phyloP scores from a whole-genome alignment of 2,888 invertebrate species.

The Rotaria sp. region DNA sequence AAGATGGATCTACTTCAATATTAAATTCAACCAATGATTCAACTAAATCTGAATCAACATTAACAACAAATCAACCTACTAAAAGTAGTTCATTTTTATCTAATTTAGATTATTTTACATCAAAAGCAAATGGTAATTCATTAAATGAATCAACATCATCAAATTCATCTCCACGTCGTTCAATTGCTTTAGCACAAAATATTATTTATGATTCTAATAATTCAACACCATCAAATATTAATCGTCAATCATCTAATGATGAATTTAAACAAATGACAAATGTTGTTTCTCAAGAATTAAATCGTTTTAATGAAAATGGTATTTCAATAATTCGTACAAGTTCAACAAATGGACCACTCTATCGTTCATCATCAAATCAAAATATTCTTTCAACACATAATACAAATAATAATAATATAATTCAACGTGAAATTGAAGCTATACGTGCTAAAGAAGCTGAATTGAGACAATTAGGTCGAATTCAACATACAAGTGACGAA shows the following conservation, averaged over 20 bases:
- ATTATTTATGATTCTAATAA: not conserved
- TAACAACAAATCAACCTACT: not conserved
- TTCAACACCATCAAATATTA: not conserved
- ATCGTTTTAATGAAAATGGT: constrained; percentile 22
- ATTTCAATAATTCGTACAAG: not conserved
- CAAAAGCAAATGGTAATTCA: not conserved
- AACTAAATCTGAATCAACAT: not conserved
- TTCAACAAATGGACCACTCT: not conserved
- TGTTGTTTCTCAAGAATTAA: constrained; percentile 10
- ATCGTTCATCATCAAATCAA: constrained; percentile 18
- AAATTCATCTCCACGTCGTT: not conserved
- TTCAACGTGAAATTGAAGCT: constrained; percentile 27
- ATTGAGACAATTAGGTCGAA: constrained; percentile 1
- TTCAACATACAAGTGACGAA: constrained; percentile 21
- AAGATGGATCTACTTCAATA: not conserved
- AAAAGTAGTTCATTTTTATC: constrained; percentile 5
- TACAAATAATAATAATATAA: not conserved
- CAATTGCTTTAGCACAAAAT: not conserved
- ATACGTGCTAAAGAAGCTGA: constrained; percentile 6
- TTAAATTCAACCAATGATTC: not conserved
- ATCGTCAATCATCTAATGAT: not conserved
- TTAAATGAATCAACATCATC: not conserved
- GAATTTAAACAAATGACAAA: not conserved
- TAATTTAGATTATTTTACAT: constrained; percentile 14
- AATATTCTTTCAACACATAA: not conserved